Evolutionary conservation across 2,113 vertebrate genomes (phyloP).

Genomic region (Takifugu flavidus): DNA sequence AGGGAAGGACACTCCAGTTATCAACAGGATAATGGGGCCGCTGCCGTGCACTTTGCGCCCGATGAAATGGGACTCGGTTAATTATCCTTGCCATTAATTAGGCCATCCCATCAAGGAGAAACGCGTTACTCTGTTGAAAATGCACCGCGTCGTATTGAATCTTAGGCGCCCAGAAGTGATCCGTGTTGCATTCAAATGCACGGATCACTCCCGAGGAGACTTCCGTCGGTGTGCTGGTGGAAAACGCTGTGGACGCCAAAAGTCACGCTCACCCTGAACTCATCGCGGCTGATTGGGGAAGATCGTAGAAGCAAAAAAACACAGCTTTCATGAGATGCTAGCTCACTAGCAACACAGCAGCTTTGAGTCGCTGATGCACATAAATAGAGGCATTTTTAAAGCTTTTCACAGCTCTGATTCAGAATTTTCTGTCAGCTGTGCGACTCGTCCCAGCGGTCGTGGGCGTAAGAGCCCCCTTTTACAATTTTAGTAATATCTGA

Average conservation of each 20-base stretch:
- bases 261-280: too few relatives aligned
- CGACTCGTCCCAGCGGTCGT: not conserved
- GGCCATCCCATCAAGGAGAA: slow-evolving; percentile 64
- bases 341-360: too few relatives aligned
- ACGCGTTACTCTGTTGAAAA: slow-evolving; percentile 48
- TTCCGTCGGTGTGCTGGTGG: too few relatives aligned
- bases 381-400: not conserved
- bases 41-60: slow-evolving; percentile 61
- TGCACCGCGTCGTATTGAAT: slow-evolving; percentile 35
- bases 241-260: too few relatives aligned
- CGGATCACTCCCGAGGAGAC: too few relatives aligned
- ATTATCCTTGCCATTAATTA: slow-evolving; percentile 73
- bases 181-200: not conserved
- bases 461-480: not conserved
- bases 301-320: too few relatives aligned
- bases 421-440: not conserved
- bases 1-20: slow-evolving; percentile 68
- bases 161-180: slow-evolving; percentile 23
- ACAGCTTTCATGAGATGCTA: too few relatives aligned
- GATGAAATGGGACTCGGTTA: slow-evolving; percentile 64
- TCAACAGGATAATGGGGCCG: slow-evolving; percentile 62
- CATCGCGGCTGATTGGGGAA: too few relatives aligned
- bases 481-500: not conserved
- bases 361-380: slow-evolving; percentile 1
- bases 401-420: not conserved